These are phyloP conservation scores for Pseudorasbora parva DNA, from an alignment of 2,113 vertebrate genomes.

Conservation along the genomic window DNA sequence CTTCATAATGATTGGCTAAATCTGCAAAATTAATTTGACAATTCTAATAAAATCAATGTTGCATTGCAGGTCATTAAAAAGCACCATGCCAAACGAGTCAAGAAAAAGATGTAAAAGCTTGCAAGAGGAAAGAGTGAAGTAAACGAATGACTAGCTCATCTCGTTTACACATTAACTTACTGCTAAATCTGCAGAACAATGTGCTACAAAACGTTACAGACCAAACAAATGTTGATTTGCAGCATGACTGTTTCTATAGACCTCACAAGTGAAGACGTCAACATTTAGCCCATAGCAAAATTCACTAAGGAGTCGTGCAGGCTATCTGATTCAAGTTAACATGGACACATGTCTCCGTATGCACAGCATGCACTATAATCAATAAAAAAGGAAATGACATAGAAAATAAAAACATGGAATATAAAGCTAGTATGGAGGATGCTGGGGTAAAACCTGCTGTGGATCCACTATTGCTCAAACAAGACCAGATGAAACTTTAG, in stretches of 20 bases:
- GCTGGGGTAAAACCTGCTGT: neutral
- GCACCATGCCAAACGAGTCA: slow-evolving; percentile 16
- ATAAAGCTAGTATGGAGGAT: slow-evolving; percentile 17
- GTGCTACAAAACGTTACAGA: neutral
- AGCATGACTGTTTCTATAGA: neutral
- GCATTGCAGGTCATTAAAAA: slow-evolving; percentile 52
- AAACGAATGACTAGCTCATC: neutral
- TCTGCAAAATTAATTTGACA: slow-evolving; percentile 49
- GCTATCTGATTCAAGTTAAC: slow-evolving; percentile 65
- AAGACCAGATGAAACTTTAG: slow-evolving; percentile 10
- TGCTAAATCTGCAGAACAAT: neutral
- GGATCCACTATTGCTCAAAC: slow-evolving; percentile 5
- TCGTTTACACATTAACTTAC: neutral
- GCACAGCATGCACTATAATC: slow-evolving; percentile 34
- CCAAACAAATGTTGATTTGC: neutral
- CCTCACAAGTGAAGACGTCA: slow-evolving; percentile 20
- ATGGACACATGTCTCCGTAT: slow-evolving; percentile 43
- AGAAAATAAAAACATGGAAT: slow-evolving; percentile 39
- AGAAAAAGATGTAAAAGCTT: neutral
- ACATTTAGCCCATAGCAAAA: slow-evolving; percentile 2
- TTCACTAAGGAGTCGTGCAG: slow-evolving; percentile 35
- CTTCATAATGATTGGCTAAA: slow-evolving; percentile 57
- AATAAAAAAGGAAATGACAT: slow-evolving; percentile 47
- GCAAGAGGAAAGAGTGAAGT: neutral
- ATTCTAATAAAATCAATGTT: slow-evolving; percentile 54